Evolutionary conservation across 2,113 vertebrate genomes (phyloP).

Genomic region (Lonchura striata): DNA sequence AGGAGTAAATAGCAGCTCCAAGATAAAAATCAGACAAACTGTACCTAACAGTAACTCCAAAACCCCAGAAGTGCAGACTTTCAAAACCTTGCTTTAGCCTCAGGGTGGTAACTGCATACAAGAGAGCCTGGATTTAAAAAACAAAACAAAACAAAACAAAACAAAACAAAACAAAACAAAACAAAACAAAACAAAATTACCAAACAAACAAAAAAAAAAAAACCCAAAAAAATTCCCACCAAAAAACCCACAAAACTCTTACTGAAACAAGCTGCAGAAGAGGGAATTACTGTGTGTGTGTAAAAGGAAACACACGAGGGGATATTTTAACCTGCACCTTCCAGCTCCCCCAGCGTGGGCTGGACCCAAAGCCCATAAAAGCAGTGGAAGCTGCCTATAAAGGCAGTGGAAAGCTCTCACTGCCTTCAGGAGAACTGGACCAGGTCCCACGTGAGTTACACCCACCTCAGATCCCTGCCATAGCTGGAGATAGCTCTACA

Average conservation of each 20-base stretch:
- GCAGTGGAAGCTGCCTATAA: neutral
- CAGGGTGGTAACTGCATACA: neutral
- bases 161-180: neutral
- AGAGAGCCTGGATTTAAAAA: neutral
- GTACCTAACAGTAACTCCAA: neutral
- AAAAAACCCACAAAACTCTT: neutral
- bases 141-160: too few species aligned
- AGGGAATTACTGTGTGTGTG: neutral
- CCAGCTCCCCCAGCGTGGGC: neutral
- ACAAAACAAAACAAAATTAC: too few species aligned
- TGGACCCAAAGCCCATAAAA: neutral
- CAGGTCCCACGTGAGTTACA: neutral
- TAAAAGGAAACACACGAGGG: neutral
- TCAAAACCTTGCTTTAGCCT: neutral
- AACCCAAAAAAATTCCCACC: too few species aligned
- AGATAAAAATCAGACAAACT: neutral
- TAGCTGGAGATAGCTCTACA: neutral
- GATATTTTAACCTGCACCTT: neutral
- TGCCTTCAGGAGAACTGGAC: neutral
- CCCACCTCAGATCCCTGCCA: neutral
- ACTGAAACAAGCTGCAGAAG: neutral
- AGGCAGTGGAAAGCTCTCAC: neutral
- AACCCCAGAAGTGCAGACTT: neutral
- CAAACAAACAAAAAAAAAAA: too few species aligned
- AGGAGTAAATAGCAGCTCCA: neutral